Base-by-base conservation (phyloP, 2,113 vertebrate species). In the Ornithorhynchus anatinus region DNA sequence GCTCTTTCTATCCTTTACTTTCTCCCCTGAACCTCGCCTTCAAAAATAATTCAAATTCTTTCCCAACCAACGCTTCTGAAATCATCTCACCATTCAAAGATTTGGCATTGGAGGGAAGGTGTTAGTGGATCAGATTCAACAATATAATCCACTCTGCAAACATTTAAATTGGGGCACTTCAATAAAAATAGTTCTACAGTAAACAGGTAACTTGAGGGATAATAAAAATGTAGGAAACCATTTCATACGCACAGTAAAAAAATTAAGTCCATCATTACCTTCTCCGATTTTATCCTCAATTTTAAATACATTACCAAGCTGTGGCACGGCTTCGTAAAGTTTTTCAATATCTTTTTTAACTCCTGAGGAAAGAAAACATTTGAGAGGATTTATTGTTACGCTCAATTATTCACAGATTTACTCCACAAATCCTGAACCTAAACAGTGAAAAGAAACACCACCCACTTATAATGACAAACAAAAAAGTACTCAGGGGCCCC, bases 271-370 rank as follows among this genome's bases (percentile, higher is more conserved):
- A 38, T 44, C 64, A 58, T 88, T 85, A 98, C 97, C 97, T 96
- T 98, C 96, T 89, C 97, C 97, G 31, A 99, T 99, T 94, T 98
- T 99, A 57, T 96, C 94, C 50, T 92, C 92, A 48, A 99, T 94
- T 83, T 88, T 93, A 86, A 99, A 99, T 36, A 96, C 79, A 82
- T 87, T 94, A 23, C 90, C 84, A 63, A 99, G 94, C 86, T 98
- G 96, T 74, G 97, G 97, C 27, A 99, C 91, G 57, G 94, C 94
- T 93, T 95, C 94, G 86, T 94, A 97, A 77, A 99, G 94, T 9
- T 89, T 90, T 72, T 97, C 93, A 66, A 98, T 96, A 70, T 98
- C 96, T 72, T 87, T 86, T 88, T 95, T 93, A 79, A 95, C 77
- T 69, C 94, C 95, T 83, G 84, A 85, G 77, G 44, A 75, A 86